These are phyloP conservation scores for Morpho deidamia DNA, from an alignment of 2,888 invertebrate genomes.

Conservation along the genomic window DNA sequence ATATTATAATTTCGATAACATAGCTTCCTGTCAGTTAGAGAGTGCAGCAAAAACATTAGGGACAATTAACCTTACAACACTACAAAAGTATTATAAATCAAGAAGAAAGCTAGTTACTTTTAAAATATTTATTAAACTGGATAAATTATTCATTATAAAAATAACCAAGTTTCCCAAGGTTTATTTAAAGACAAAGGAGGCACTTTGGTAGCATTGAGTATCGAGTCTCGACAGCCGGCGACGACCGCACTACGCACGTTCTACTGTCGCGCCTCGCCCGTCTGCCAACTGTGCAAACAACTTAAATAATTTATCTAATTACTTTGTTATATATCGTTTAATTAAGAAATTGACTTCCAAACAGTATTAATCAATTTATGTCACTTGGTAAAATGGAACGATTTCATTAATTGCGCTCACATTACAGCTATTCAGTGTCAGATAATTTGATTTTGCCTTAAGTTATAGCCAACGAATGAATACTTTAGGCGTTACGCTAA, in stretches of 20 bases:
- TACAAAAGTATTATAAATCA: too few relatives aligned
- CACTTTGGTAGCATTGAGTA: conserved; percentile 18
- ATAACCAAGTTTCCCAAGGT: conserved; percentile 13
- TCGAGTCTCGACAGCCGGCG: conserved; percentile 27
- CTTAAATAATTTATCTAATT: conserved; percentile 29
- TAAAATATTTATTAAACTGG: neutral
- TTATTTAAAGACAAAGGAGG: conserved; percentile 25
- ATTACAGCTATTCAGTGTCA: neutral
- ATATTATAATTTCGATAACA: too few relatives aligned
- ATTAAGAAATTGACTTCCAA: conserved; percentile 26
- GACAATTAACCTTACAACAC: too few relatives aligned
- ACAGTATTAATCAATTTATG: conserved; percentile 4
- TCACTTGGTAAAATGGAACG: conserved; percentile 1
- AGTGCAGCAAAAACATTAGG: too few relatives aligned
- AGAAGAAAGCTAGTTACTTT: too few relatives aligned
- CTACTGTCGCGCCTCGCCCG: conserved; percentile 26
- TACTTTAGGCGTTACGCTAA: too few relatives aligned
- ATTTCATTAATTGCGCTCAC: neutral
- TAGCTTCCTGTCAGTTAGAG: too few relatives aligned
- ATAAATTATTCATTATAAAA: neutral
- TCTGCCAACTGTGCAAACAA: conserved; percentile 26
- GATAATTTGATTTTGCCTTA: neutral
- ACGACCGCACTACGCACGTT: conserved; percentile 28
- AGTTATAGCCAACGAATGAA: too few relatives aligned
- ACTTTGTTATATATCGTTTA: conserved; percentile 26